Evolutionary conservation across 2,797 vertebrate species (phyloP), one percentile per base, ranked within the genome.

Genomic region (Enteromius fasciolatus): DNA sequence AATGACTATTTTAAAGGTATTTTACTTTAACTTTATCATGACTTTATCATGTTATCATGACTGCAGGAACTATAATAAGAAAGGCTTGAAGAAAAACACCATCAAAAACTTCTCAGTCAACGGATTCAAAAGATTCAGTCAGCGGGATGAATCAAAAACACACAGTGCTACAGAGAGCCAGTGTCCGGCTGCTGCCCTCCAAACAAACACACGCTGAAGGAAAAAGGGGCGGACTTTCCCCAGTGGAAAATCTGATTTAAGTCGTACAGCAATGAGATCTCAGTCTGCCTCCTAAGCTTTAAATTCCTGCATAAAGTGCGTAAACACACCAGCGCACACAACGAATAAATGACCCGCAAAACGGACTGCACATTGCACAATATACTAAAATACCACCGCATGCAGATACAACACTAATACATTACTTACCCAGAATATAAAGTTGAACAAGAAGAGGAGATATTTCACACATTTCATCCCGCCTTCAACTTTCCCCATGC

Each of bases 391-490:
- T 18, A 2, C 15, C 57, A 73, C 25, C 17, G n/a, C 41, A 28
- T 63, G 28, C 33, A 25, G 36, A 69, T 44, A 31, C 17, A 54
- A 20, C 46, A 52, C 23, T 17, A 18, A 17, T 11, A 44, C n/a
- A 2, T 2, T 84, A 94, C 97, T 98, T 93, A 99, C 97, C 97
- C 97, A 98, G 93, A 98, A 98, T 76, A 95, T 95, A 88, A 97
- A 96, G 94, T 98, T 99, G 95, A 98, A 98, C 72, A 96, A 91
- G 89, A 97, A 97, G 82, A 99, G 93, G 88, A 98, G 95, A 88
- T 96, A 97, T 91, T 98, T 99, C 82, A 97, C 92, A 78, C 97
- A 98, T 87, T 95, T 96, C 96, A 98, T 96, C 86, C 94, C 95
- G 85, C 95, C 95, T 92, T 94, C 95, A 85, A 95, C 95, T 88